Base-by-base conservation (phyloP, 92 coral and sea anemone species). In the Meandrina meandrites region DNA sequence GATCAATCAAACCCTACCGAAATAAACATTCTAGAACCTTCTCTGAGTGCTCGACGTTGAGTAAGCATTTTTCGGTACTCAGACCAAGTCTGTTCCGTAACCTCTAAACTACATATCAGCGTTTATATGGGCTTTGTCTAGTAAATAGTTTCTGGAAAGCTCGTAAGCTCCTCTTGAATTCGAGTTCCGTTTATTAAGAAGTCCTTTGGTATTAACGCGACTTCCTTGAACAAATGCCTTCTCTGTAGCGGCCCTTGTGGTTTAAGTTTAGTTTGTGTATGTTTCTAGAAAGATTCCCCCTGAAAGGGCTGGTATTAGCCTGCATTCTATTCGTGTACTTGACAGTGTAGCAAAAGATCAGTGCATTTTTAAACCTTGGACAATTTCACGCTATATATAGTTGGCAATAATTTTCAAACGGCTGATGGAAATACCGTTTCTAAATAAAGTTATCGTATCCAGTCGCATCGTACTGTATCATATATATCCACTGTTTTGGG, bases 81-180 rank as follows among this genome's bases (percentile, higher is more conserved):
- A 50, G 19, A 54, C 42, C 22, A 16, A 18, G 22, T 54, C 34
- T 74, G 42, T 81, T 66, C 80, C 79, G 72, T 37, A n/a, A 24
- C 21, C 72, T 34, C 64, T 54, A 36, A 12, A 73, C 71, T 18
- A 64, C 78, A 47, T 82, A 15, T 51, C n/a, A 48, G 16, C 42
- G 67, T 31, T 84, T 35, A 19, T 19, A 50, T 56, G 35, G 45
- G 87, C 76, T 66, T 66, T 66, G 17, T 6, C 21, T 48, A 50
- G 11, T 77, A 11, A 53, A 36, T 35, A 73, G 73, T 54, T 84
- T 36, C 80, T 74, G 17, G 80, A 60, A 54, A 84, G 87, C 40
- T 73, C 56, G 18, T 17, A 32, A n/a, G 40, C 70, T 54, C 18
- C 71, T 53, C 51, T 73, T 36, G 24, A 66, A 35, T 28, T 66